A percentile compares a stretch with the other conserved stretches of the same genome.
Conservation (phyloP, 2,113 vertebrate species). For the Potamarius usumacintae region DNA sequence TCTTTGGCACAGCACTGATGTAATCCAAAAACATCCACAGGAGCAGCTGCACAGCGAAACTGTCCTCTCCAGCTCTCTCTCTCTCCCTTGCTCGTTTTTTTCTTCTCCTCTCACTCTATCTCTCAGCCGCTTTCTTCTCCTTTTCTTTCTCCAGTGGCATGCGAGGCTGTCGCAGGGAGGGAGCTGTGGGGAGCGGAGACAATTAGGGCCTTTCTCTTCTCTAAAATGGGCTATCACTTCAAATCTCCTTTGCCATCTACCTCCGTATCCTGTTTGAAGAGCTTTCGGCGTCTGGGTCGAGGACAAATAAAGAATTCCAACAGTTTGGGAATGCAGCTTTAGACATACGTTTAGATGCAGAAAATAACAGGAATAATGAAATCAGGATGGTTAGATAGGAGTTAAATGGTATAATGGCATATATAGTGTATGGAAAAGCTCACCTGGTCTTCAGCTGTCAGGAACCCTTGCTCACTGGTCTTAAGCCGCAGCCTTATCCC, state of each 20-base stretch:
- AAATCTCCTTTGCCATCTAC: slow-evolving; percentile 81
- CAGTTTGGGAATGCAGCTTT: slow-evolving; percentile 42
- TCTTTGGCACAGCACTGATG: slow-evolving; percentile 81
- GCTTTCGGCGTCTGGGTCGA: slow-evolving; percentile 65
- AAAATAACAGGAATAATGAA: slow-evolving; percentile 20
- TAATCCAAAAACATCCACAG: slow-evolving; percentile 84
- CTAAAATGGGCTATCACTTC: slow-evolving; percentile 87
- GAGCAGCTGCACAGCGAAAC: slow-evolving; percentile 92
- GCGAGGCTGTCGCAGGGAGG: slow-evolving; percentile 76
- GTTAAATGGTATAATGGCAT: not conserved
- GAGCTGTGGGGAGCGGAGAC: slow-evolving; percentile 79
- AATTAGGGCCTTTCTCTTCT: slow-evolving; percentile 85
- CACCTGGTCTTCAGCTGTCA: not conserved
- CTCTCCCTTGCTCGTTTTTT: slow-evolving; percentile 60
- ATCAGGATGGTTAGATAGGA: not conserved
- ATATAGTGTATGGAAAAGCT: slow-evolving; percentile 4
- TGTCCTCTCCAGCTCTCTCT: slow-evolving; percentile 72
- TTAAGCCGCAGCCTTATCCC: slow-evolving; percentile 17
- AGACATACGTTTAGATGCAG: not conserved
- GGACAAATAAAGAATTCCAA: slow-evolving; percentile 57
- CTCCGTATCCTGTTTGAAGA: slow-evolving; percentile 70
- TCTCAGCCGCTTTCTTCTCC: slow-evolving; percentile 58
- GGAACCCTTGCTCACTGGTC: not conserved
- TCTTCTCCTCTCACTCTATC: slow-evolving; percentile 57
- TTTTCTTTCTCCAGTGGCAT: slow-evolving; percentile 70